Conservation (phyloP, 2,113 vertebrate genomes). For the Mystacornis crossleyi region DNA sequence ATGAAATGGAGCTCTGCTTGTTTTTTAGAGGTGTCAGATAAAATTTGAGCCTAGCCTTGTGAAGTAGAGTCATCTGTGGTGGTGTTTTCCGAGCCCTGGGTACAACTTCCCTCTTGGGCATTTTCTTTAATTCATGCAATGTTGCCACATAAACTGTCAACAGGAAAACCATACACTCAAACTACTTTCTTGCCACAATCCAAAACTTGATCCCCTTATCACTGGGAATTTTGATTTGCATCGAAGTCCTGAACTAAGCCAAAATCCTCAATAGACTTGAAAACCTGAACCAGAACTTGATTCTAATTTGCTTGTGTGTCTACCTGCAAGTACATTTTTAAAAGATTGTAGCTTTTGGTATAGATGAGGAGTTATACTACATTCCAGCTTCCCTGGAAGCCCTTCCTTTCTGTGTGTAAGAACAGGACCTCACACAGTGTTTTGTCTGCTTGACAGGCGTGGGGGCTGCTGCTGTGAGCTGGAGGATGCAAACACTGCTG, state of each 20-base stretch:
- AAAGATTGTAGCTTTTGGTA: neutral
- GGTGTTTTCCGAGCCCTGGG: neutral
- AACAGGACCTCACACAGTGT: rapidly evolving
- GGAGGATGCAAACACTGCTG: neutral
- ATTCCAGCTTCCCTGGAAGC: neutral
- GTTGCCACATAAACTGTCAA: neutral
- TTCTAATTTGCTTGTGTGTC: neutral
- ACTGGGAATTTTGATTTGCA: neutral
- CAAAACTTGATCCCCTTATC: neutral
- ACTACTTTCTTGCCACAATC: neutral
- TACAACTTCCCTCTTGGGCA: neutral
- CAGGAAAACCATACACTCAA: neutral
- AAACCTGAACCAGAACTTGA: neutral
- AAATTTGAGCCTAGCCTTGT: neutral
- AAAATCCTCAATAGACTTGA: neutral
- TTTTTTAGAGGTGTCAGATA: neutral
- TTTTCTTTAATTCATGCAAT: neutral
- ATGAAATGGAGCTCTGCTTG: neutral
- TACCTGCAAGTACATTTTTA: neutral
- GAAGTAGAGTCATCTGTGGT: neutral
- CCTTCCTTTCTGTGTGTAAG: neutral
- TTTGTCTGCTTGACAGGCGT: neutral
- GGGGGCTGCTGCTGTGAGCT: neutral
- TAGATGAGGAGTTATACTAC: neutral
- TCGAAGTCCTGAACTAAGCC: neutral